Conservation (phyloP, 2,113 vertebrate species). For the Sclerurus mexicanus region DNA sequence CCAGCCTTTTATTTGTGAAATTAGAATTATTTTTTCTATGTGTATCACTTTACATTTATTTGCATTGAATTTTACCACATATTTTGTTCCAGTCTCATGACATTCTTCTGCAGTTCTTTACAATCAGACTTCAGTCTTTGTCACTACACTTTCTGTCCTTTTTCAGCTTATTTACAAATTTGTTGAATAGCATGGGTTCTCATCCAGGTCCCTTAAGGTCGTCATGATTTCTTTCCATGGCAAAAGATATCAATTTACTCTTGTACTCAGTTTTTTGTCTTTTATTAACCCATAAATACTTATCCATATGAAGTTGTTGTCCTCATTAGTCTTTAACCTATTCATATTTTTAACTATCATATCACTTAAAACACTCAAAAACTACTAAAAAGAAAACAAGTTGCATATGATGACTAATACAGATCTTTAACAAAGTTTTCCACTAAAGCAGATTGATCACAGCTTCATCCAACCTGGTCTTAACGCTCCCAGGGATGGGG, state of each 20-base stretch:
- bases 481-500: neutral
- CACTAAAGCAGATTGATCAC: no score
- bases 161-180: neutral
- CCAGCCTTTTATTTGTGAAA: neutral
- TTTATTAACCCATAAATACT: neutral
- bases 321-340: neutral
- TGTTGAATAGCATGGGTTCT: fast-evolving
- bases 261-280: neutral
- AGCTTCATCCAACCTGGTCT: neutral
- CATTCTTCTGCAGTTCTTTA: neutral
- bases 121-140: neutral
- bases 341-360: neutral
- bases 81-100: neutral
- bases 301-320: neutral
- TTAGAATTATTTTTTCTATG: neutral
- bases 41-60: neutral
- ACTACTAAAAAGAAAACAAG: neutral
- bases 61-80: neutral
- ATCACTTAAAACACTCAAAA: neutral
- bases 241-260: neutral
- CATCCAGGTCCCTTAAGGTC: neutral
- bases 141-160: neutral
- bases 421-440: neutral
- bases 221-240: neutral
- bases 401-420: neutral